phyloP scores from a whole-genome alignment of 2,113 vertebrate genomes.

The Eptatretus burgeri region DNA sequence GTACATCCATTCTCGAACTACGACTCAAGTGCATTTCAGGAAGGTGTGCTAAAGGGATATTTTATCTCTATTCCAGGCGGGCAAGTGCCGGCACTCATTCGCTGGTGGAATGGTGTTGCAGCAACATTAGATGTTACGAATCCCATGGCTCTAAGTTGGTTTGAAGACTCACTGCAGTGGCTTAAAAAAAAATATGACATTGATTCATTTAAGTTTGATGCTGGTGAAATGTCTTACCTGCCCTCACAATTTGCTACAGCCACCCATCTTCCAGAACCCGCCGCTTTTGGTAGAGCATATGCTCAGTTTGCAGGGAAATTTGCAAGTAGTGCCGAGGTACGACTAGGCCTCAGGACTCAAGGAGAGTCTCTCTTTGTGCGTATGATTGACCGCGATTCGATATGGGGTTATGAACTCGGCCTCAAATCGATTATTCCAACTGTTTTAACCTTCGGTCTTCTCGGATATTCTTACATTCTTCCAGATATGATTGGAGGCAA shows the following conservation, averaged over 20 bases:
- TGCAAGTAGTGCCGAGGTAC: conserved; percentile 46
- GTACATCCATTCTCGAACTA: conserved; percentile 51
- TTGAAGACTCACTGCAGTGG: conserved; percentile 21
- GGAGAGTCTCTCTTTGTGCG: conserved; percentile 75
- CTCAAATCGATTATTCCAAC: conserved; percentile 73
- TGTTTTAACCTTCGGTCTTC: conserved; percentile 60
- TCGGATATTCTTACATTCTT: conserved; percentile 58
- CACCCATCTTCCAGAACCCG: conserved; percentile 36
- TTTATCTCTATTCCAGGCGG: conserved; percentile 39
- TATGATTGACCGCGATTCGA: conserved; percentile 54
- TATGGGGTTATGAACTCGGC: conserved; percentile 69
- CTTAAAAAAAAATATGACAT: conserved; percentile 27
- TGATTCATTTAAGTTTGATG: conserved; percentile 68
- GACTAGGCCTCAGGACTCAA: conserved; percentile 64
- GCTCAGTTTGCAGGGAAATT: conserved; percentile 61
- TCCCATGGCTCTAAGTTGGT: conserved; percentile 53
- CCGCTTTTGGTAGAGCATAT: conserved; percentile 54
- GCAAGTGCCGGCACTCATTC: conserved; percentile 31
- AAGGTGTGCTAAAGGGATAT: conserved; percentile 29
- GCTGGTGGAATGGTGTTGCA: conserved; percentile 75
- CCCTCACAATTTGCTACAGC: conserved; percentile 47
- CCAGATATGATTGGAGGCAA: conserved; percentile 66
- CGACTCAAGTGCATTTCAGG: conserved; percentile 34
- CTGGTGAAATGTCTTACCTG: conserved; percentile 59
- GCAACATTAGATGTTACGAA: conserved; percentile 69